Evolutionary conservation across 2,113 vertebrate species (phyloP).

Genomic region (Vidua macroura): DNA sequence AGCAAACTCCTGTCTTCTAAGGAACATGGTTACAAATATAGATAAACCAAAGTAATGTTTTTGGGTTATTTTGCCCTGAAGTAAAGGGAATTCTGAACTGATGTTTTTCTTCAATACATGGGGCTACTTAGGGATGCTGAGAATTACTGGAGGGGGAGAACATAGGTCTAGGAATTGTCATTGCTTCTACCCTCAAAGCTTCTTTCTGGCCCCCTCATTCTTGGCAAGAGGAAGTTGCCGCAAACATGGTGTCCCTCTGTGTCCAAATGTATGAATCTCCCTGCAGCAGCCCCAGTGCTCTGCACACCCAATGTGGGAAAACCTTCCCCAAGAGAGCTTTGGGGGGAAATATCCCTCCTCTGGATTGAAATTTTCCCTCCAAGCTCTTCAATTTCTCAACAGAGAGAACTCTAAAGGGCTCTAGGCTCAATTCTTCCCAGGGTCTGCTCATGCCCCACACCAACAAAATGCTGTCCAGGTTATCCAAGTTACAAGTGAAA

Average conservation of each 20-base stretch:
- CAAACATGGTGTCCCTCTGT: background rate
- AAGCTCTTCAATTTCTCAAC: background rate
- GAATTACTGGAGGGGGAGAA: background rate
- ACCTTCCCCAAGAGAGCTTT: background rate
- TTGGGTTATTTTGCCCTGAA: background rate
- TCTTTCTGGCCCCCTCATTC: background rate
- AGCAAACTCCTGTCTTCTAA: background rate
- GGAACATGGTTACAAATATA: background rate
- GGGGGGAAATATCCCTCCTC: rapidly evolving
- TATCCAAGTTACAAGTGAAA: background rate
- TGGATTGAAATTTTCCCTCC: background rate
- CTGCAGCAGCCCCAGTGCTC: background rate
- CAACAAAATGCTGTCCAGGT: background rate
- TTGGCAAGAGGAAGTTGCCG: background rate
- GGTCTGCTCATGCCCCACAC: background rate
- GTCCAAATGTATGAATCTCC: background rate
- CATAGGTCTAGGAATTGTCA: background rate
- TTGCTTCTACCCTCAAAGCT: background rate
- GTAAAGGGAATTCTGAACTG: background rate
- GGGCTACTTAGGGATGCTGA: background rate
- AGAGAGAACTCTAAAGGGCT: background rate
- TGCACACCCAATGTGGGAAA: background rate
- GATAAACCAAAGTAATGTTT: background rate
- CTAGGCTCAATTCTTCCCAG: background rate
- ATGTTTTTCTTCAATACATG: background rate